Evolutionary conservation across 2,888 invertebrate genomes (phyloP).

Genomic region (Trisateles emortualis): DNA sequence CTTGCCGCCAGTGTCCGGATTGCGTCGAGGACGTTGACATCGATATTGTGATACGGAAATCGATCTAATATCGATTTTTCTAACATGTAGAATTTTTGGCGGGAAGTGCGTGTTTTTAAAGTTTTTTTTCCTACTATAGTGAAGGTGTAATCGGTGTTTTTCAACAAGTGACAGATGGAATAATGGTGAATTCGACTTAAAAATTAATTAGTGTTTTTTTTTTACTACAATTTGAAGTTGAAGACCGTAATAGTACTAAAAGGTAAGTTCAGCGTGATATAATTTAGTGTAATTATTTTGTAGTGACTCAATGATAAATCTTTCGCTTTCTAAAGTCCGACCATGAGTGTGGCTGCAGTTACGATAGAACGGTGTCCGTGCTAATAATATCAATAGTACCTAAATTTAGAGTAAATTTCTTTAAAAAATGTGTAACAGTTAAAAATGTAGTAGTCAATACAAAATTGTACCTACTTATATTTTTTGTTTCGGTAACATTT

Average conservation of each 20-base stretch:
- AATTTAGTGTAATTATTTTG: constrained; percentile 58
- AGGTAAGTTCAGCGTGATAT: constrained; percentile 69
- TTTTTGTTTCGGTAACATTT: constrained; percentile 37
- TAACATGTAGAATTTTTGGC: constrained; percentile 71
- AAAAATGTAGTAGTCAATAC: constrained; percentile 6
- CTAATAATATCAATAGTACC: constrained; percentile 60
- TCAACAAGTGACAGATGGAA: constrained; percentile 71
- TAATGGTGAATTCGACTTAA: constrained; percentile 83
- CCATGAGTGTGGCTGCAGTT: constrained; percentile 81
- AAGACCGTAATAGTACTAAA: constrained; percentile 61
- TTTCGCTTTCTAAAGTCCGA: constrained; percentile 83
- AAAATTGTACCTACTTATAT: constrained; percentile 32
- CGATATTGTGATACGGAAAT: constrained; percentile 63
- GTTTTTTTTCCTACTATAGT: constrained; percentile 62
- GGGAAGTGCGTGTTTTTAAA: constrained; percentile 72
- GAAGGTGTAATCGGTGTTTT: constrained; percentile 77
- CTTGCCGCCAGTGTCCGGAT: constrained; percentile 75
- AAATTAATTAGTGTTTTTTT: constrained; percentile 70
- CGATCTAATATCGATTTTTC: constrained; percentile 63
- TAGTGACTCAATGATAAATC: constrained; percentile 72
- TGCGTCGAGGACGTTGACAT: constrained; percentile 81
- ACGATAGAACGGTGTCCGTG: constrained; percentile 65
- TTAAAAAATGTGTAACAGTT: constrained; percentile 13
- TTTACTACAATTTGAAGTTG: constrained; percentile 59
- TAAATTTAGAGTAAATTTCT: constrained; percentile 24